phyloP scores from a whole-genome alignment of 2,113 vertebrate genomes.

The Phalacrocorax pelagicus region DNA sequence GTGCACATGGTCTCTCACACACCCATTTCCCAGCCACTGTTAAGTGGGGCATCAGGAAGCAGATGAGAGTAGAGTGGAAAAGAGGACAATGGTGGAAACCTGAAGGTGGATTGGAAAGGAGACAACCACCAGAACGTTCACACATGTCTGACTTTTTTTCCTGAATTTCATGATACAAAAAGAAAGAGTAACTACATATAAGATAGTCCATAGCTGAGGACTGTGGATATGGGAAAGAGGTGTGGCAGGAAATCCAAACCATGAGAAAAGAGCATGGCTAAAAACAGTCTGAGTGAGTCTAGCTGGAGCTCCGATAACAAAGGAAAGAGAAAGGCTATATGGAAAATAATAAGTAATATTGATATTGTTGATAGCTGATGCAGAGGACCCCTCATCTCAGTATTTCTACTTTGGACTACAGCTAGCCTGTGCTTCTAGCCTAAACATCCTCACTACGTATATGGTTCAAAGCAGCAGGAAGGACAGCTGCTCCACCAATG shows the following conservation, averaged over 20 bases:
- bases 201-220: background rate
- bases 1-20: fast-evolving
- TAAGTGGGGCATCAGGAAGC: background rate
- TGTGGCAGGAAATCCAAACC: background rate
- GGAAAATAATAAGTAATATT: background rate
- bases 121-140: background rate
- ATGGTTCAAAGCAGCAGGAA: background rate
- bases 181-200: background rate
- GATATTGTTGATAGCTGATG: background rate
- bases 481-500: background rate
- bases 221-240: background rate
- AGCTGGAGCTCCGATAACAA: background rate
- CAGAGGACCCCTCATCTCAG: fast-evolving
- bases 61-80: background rate
- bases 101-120: background rate
- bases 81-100: background rate
- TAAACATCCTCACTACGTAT: background rate
- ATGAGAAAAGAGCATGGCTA: background rate
- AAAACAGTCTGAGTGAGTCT: background rate
- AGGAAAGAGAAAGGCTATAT: background rate
- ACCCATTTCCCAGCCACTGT: background rate
- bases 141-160: background rate
- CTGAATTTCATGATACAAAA: background rate
- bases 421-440: background rate
- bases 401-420: background rate